Percentiles rank a stretch among this genome's conserved stretches.
phyloP scores from a whole-genome alignment of 2,113 vertebrate species.

The Peucedramus taeniatus region DNA sequence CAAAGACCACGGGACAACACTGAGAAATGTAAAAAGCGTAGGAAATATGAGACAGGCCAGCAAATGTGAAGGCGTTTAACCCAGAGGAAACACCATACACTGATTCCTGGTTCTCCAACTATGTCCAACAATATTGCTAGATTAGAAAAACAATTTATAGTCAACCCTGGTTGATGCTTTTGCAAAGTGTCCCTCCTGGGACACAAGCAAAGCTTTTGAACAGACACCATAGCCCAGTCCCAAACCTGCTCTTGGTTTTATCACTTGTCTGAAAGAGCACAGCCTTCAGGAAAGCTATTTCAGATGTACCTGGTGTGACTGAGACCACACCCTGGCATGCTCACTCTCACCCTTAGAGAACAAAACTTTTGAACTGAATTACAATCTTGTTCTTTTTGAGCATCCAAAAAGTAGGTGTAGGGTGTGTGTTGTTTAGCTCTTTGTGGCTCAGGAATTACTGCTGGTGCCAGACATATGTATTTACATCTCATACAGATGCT shows the following conservation, averaged over 20 bases:
- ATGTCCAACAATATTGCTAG: not conserved
- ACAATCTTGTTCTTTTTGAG: not conserved
- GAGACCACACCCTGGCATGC: not conserved
- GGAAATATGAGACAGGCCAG: not conserved
- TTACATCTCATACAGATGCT: not conserved
- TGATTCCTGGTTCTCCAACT: not conserved
- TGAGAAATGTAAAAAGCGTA: not conserved
- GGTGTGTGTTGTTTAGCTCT: conserved; percentile 7
- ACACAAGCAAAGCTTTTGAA: conserved; percentile 1
- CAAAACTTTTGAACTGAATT: conserved; percentile 38
- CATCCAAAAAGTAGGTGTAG: conserved; percentile 1
- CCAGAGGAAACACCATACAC: not conserved
- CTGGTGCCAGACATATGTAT: conserved; percentile 11
- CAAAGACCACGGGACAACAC: not conserved
- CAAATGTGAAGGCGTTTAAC: not conserved
- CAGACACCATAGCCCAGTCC: not conserved
- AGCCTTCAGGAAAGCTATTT: not conserved
- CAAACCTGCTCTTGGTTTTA: not conserved
- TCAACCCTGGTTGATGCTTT: not conserved
- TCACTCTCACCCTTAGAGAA: not conserved
- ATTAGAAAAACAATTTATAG: conserved; percentile 4
- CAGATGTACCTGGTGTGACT: not conserved
- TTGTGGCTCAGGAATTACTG: conserved; percentile 7
- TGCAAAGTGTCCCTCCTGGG: not conserved
- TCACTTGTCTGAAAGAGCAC: not conserved